Base-by-base conservation (phyloP, 1,140 invertebrate genomes). In the Drosophila biarmipes region DNA sequence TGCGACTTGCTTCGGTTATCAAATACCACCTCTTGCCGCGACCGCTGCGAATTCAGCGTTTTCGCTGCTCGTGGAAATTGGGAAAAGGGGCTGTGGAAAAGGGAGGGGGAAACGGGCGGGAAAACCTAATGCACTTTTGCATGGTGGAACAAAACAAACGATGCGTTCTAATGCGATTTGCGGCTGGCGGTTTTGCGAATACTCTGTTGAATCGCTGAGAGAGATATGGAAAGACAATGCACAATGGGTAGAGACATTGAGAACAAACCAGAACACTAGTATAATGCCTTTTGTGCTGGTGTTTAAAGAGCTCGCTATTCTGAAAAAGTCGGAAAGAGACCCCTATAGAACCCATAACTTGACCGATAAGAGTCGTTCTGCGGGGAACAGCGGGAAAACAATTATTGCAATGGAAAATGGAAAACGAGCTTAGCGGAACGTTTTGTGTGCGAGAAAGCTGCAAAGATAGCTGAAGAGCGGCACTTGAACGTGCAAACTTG, bases 151-250 rank as follows among this genome's bases (percentile, higher is more conserved):
- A 61, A 68, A 74, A 68, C 51, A 82, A 80, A 64, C 76, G 59
- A 75, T 75, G 73, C 78, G 56, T 67, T 76, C 67, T 78, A 73
- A 76, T 89, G 48, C 73, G 59, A 78, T 79, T 73, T 75, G 69
- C 43, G 64, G 54, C 43, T 27, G 37, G 53, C 43, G 34, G 35
- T 74, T 34, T 37, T 24, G n/a, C 11, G 52, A 74, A 42, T 27
- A 27, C 37, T n/a, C 51, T n/a, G 17, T 27, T 34, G 51, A 55
- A 55, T 34, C 35, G 21, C 11, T 12, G 49, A 31, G 27, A 43
- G 37, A 40, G 38, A 43, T 35, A 55, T 38, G 38, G 37, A 55
- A 31, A 53, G 59, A 43, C 27, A 66, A 67, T 55, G 42, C 24
- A 34, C 19, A 49, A 21, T 15, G 53, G 52, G 17, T 34, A 61